A percentile compares a stretch with the other conserved stretches of the same genome.
These are phyloP conservation scores for Drosophila nigrodunni DNA, from an alignment of 1,140 invertebrate genomes.

Conservation along the genomic window DNA sequence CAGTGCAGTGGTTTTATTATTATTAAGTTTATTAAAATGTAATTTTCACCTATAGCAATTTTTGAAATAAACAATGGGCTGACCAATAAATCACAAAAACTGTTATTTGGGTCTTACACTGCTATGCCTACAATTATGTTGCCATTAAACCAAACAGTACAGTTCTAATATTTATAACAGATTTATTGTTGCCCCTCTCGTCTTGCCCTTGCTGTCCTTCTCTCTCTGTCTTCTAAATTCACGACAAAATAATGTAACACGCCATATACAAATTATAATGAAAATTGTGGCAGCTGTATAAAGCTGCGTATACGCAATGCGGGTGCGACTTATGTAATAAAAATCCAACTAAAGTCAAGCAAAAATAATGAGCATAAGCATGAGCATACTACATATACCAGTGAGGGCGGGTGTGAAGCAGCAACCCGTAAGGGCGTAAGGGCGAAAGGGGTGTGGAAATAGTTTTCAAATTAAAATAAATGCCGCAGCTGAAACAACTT, in stretches of 20 bases:
- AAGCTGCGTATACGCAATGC: conserved; percentile 76
- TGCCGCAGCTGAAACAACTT: conserved; percentile 78
- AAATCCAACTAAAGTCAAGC: conserved; percentile 77
- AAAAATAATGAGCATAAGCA: conserved; percentile 76
- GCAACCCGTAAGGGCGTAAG: not conserved
- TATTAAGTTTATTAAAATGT: no score
- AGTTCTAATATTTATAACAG: conserved; percentile 70
- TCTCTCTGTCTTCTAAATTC: conserved; percentile 24
- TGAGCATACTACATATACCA: conserved; percentile 7
- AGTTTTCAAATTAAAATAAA: conserved; percentile 84
- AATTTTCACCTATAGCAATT: no score
- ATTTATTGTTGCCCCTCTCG: conserved; percentile 47
- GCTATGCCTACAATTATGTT: conserved; percentile 71
- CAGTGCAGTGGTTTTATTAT: no score
- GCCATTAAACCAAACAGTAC: conserved; percentile 55
- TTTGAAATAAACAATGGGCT: no score
- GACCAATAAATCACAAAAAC: no score
- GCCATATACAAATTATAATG: conserved; percentile 79
- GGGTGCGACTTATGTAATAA: conserved; percentile 67
- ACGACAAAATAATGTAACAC: conserved; percentile 42
- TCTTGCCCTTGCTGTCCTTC: not conserved
- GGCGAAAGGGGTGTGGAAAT: conserved; percentile 52
- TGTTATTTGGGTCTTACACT: no score
- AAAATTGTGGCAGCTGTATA: conserved; percentile 45
- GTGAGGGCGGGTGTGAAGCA: not conserved